Base-by-base conservation (phyloP, 92 coral and sea anemone species). In the Scolanthus callimorphus region DNA sequence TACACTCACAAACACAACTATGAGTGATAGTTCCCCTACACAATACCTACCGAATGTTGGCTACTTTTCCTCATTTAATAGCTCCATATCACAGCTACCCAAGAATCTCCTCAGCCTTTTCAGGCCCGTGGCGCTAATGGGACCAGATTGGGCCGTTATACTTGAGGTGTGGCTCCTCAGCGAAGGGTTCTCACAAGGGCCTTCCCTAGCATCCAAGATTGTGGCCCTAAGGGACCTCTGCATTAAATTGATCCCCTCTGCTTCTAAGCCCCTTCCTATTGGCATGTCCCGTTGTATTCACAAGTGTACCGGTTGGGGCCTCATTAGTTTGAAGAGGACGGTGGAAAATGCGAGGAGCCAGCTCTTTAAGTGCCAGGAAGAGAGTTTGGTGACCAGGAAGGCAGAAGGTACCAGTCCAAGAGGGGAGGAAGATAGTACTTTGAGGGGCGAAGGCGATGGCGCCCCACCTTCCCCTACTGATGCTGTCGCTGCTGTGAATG, bases 251-350 rank as follows among this genome's bases (percentile, higher is more conserved):
- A 73, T 84, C 20, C 91, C 91, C 10, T 59, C 51, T 57, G 65
- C 85, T 38, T 31, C 75, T 3, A 73, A 77, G 52, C 61, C 71
- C 31, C 77, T 66, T 3, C 49, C 59, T 26, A 85, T 60, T 51
- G 67, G 78, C 25, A 55, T 84, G 55, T 72, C 81, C 39, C 51
- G 78, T 10, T 94, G 83, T 63, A 88, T 94, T 22, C 84, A 76
- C 15, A 89, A 79, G 62, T 82, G 96, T 50, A 69, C 67, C 28
- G 85, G 99, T 22, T 94, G 99, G 99, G 96, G 99, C 44, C 50
- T 67, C 4, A 39, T 77, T 65, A 76, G 90, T 57, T 53, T 94
- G 27, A 83, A 78, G 55, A 73, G 81, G 60, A 88, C 88, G 69
- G 65, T 94, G 15, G 82, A 63, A 17, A 88, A 70, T 60, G 99